phyloP scores from a whole-genome alignment of 1,140 invertebrate genomes.

The Zaprionus gabonicus region DNA sequence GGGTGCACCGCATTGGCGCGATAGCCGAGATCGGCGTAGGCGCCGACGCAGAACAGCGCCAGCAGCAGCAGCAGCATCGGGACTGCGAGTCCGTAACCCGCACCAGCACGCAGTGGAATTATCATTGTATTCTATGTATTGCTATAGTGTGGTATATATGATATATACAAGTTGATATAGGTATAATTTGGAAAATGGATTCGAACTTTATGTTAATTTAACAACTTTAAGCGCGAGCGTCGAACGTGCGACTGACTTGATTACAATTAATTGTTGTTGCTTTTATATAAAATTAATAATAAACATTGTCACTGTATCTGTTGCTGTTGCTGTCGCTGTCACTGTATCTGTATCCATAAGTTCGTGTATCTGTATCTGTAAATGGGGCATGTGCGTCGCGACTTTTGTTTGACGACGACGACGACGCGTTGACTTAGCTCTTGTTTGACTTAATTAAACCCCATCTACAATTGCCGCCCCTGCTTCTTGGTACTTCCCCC shows the following conservation, averaged over 20 bases:
- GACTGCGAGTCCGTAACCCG: conserved; percentile 5
- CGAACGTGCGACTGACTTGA: conserved; percentile 74
- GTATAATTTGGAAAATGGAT: background rate
- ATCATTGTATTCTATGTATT: background rate
- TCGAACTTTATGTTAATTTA: background rate
- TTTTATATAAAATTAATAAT: conserved; percentile 84
- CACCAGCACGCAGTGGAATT: conserved; percentile 17
- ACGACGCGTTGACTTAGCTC: conserved; percentile 43
- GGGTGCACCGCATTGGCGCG: conserved; percentile 75
- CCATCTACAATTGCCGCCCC: conserved; percentile 9
- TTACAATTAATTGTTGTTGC: conserved; percentile 84
- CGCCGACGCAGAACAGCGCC: conserved; percentile 29
- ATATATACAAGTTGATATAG: background rate
- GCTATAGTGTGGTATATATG: background rate
- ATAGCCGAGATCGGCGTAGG: conserved; percentile 60
- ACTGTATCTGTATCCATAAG: background rate
- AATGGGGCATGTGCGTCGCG: conserved; percentile 55
- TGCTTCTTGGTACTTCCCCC: background rate
- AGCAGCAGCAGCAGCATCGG: conserved; percentile 49
- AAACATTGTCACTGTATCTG: conserved; percentile 36
- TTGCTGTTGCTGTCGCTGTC: conserved; percentile 2
- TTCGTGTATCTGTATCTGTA: conserved; percentile 17
- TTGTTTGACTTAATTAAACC: conserved; percentile 74
- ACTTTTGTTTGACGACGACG: conserved; percentile 61
- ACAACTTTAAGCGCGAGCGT: conserved; percentile 54